Percentiles rank a stretch among this genome's conserved stretches.
phyloP scores from a whole-genome alignment of 2,797 vertebrate species.

The Glyptemys insculpta region DNA sequence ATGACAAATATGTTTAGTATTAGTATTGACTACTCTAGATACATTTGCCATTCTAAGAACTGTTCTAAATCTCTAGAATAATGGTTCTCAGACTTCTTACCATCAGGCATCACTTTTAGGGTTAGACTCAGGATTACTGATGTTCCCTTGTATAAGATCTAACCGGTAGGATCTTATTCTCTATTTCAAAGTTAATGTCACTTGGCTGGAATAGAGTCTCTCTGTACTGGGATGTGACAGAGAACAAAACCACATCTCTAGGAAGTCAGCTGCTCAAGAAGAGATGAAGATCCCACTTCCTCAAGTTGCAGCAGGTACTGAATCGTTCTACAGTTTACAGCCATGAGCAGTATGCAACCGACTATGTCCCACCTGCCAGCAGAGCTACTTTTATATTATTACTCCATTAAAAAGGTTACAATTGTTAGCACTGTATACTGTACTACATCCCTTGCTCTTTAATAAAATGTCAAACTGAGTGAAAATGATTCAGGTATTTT shows the following conservation, averaged over 20 bases:
- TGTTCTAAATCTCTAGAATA: neutral
- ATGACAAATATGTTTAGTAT: neutral
- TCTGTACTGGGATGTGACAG: neutral
- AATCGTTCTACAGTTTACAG: neutral
- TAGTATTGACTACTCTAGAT: neutral
- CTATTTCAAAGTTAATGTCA: neutral
- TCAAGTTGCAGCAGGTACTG: neutral
- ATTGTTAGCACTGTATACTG: neutral
- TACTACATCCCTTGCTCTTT: rapidly evolving
- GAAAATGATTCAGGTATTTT: neutral
- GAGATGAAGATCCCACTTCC: neutral
- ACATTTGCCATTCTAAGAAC: neutral
- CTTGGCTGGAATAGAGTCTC: neutral
- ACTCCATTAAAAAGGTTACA: neutral
- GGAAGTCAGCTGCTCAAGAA: neutral
- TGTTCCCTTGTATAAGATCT: neutral
- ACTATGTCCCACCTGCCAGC: neutral
- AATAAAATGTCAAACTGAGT: neutral
- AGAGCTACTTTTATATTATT: neutral
- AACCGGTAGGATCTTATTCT: neutral
- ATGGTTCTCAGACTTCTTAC: neutral
- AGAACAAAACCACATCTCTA: neutral
- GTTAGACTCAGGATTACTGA: neutral
- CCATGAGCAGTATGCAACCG: neutral
- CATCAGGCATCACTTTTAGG: neutral